phyloP scores from a whole-genome alignment of 2,797 vertebrate species.

The Anguilla marmorata region DNA sequence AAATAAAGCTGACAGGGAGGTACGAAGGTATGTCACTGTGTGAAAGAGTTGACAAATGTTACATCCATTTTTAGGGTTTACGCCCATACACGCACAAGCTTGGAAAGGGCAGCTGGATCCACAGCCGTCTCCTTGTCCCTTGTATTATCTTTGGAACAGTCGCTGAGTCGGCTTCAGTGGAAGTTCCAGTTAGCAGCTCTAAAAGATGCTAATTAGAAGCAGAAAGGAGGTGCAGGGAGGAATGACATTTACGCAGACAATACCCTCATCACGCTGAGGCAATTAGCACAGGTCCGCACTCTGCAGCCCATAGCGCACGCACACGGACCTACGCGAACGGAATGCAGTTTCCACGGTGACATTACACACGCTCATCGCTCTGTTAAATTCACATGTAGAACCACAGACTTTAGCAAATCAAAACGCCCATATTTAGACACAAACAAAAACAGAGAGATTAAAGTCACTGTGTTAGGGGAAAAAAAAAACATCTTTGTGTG shows the following conservation, averaged over 20 bases:
- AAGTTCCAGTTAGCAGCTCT: conserved; percentile 22
- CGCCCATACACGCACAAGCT: conserved; percentile 15
- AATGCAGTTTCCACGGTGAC: conserved; percentile 57
- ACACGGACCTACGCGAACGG: background rate
- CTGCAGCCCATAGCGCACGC: conserved; percentile 22
- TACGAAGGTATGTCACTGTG: background rate
- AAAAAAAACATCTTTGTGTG: background rate
- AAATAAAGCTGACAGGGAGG: background rate
- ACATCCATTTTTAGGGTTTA: conserved; percentile 10
- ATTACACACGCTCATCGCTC: conserved; percentile 59
- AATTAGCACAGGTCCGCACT: conserved; percentile 54
- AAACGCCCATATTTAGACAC: conserved; percentile 51
- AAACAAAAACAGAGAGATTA: conserved; percentile 32
- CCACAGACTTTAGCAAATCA: conserved; percentile 42
- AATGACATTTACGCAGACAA: conserved; percentile 69
- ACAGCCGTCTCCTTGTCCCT: background rate
- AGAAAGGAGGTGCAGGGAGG: conserved; percentile 59
- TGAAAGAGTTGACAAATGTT: background rate
- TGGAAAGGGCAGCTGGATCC: conserved; percentile 16
- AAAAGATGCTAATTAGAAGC: conserved; percentile 44
- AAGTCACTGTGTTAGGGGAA: conserved; percentile 34
- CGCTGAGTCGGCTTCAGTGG: conserved; percentile 38
- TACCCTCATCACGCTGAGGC: conserved; percentile 53
- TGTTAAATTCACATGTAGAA: conserved; percentile 27
- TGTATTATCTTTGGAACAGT: conserved; percentile 30